A percentile compares a stretch with the other conserved stretches of the same genome.
These are phyloP conservation scores for Channallabes apus DNA, from an alignment of 2,797 vertebrate genomes.

Conservation along the genomic window DNA sequence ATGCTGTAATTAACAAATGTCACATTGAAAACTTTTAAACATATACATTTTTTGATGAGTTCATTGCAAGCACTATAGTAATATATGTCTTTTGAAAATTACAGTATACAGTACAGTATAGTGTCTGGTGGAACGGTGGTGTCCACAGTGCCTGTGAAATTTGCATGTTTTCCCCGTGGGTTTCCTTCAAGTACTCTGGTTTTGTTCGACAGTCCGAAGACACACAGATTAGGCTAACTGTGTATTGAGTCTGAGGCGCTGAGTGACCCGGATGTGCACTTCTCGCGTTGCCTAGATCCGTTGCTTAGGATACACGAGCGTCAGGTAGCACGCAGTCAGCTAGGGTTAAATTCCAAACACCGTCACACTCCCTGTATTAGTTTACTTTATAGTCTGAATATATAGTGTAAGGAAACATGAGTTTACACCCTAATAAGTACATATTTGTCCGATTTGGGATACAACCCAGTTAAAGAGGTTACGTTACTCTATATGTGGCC, in stretches of 20 bases:
- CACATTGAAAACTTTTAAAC: not conserved
- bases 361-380: not conserved
- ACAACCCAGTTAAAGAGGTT: not conserved
- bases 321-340: not conserved
- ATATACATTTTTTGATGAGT: not conserved
- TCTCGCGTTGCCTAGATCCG: slow-evolving; percentile 32
- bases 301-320: slow-evolving; percentile 25
- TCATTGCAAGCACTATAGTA: not conserved
- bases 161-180: no score
- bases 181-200: no score
- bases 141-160: no score
- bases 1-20: not conserved
- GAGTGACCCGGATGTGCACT: slow-evolving; percentile 14
- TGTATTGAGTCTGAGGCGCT: not conserved
- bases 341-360: not conserved
- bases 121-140: no score
- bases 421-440: not conserved
- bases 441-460: not conserved
- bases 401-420: not conserved
- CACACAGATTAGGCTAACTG: no score
- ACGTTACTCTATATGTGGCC: not conserved
- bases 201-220: no score
- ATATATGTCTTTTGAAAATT: not conserved
- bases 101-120: not conserved
- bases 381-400: not conserved